Evolutionary conservation across 2,888 invertebrate species (phyloP), one percentile per base, ranked within the genome.

Genomic region (Rutpela maculata): DNA sequence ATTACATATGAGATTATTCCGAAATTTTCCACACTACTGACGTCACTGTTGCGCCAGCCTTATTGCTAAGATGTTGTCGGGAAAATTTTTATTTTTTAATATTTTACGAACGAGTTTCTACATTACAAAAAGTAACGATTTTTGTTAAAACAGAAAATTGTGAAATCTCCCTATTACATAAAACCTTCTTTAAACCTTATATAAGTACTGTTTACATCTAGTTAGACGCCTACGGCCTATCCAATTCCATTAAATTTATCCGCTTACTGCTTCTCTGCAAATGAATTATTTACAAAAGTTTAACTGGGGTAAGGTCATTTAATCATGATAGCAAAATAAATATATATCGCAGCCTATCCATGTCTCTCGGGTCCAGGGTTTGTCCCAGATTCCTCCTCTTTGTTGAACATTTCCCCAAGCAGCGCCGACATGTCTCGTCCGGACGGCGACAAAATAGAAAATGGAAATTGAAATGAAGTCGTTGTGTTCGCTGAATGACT

Each of bases 381-480:
- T 26, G 15, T 19, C 43, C 31, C 57, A 18, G 57, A 18, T 59
- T 18, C 59, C 59, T n/a, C 31, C 15, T 38, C 59, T 55, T 50
- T 18, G 65, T 59, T 19, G 17, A 38, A 18, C 31, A 38, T 56
- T 31, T 38, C 57, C 31, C 35, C 38, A 1, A 35, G 38, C 26
- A 38, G 69, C 69, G 69, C 35, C 69, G 26, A 7, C 15, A n/a
- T 35, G 69, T 69, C 69, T 69, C 69, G 69, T 69, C 69, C 10
- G 15, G 38, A 69, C 69, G 69, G 69, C 69, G 69, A 59, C 69
- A 35, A 26, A 57, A 57, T 38, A 15, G 31, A 17, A 38, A 59
- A 59, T 35, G 35, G 57, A 69, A 38, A 59, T 59, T 69, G 12
- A 69, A 69, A 57, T 19, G 69, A 69, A 17, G 69, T 69, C 69